A percentile compares a stretch with the other conserved stretches of the same genome.
phyloP scores from a whole-genome alignment of 2,797 vertebrate species.

The Gallinago stenura region DNA sequence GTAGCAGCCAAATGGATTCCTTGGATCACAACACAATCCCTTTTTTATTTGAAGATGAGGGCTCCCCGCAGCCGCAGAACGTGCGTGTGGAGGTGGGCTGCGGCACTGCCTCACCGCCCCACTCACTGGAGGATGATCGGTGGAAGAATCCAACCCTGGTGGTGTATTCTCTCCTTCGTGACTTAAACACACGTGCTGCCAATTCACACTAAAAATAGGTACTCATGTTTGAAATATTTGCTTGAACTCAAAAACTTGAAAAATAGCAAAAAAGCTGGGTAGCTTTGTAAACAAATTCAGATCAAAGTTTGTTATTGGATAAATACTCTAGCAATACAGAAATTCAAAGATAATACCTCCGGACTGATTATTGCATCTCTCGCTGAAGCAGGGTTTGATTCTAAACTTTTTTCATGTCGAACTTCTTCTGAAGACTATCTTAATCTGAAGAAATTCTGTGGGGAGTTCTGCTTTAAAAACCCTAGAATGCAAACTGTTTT shows the following conservation, averaged over 20 bases:
- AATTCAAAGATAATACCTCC: background rate
- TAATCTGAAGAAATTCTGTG: background rate
- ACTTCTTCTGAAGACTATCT: background rate
- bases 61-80: background rate
- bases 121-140: accelerated
- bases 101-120: accelerated
- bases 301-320: background rate
- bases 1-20: background rate
- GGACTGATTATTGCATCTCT: background rate
- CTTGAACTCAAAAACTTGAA: background rate
- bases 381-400: background rate
- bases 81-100: accelerated
- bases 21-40: background rate
- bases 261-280: background rate
- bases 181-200: background rate
- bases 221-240: background rate
- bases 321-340: background rate
- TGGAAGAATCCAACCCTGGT: background rate
- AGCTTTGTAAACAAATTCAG: background rate
- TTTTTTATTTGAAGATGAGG: background rate
- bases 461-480: background rate
- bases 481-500: background rate
- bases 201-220: background rate
- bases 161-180: background rate
- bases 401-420: background rate